Conservation (phyloP, 1,140 invertebrate species). For the Latrodectus geometricus region DNA sequence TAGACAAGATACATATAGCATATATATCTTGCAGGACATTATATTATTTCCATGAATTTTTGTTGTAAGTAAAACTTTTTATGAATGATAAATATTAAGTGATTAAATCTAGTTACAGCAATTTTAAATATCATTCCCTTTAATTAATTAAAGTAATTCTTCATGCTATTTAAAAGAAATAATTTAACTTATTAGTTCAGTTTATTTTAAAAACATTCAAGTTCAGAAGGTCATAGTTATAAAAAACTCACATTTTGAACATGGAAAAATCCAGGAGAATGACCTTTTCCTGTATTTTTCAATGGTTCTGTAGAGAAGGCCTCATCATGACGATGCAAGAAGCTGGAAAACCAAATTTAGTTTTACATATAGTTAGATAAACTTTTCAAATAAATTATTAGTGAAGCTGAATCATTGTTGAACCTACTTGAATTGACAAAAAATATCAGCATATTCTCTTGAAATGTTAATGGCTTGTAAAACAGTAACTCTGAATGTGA, state of each 20-base stretch:
- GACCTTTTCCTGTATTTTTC: conserved; percentile 94
- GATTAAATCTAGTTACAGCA: no score
- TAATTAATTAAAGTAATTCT: no score
- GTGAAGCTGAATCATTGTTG: conserved; percentile 61
- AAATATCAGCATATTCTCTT: conserved; percentile 97
- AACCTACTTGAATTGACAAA: conserved; percentile 98
- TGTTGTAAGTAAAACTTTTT: no score
- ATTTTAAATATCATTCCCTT: no score
- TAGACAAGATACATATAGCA: no score
- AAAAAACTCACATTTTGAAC: conserved; percentile 89
- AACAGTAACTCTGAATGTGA: conserved; percentile 97
- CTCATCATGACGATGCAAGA: conserved; percentile 97
- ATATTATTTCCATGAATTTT: no score
- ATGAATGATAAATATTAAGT: no score
- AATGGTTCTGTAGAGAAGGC: conserved; percentile 99
- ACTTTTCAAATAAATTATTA: not conserved
- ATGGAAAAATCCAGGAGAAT: conserved; percentile 95
- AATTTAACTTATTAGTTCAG: no score
- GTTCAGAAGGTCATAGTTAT: no score
- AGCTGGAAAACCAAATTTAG: conserved; percentile 78
- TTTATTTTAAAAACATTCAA: no score
- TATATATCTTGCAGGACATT: no score
- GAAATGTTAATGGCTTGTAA: conserved; percentile 94
- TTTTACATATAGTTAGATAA: not conserved
- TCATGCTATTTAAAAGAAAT: no score